Evolutionary conservation across 2,113 vertebrate genomes (phyloP), one percentile per base, ranked within the genome.

Genomic region (Agelaius phoeniceus): DNA sequence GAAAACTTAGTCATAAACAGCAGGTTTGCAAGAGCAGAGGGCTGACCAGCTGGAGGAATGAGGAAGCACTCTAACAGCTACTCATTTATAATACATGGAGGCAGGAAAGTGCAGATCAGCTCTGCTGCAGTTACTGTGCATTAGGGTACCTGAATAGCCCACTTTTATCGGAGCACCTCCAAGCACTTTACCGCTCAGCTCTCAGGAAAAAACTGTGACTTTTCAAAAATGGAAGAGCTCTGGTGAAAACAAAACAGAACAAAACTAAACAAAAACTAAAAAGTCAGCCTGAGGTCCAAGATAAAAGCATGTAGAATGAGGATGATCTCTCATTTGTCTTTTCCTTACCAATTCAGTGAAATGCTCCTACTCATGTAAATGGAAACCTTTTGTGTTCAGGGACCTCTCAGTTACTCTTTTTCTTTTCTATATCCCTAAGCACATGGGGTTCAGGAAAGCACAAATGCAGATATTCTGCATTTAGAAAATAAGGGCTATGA

Each of bases 1-100:
- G 69, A 92, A 94, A 93, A 94, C 66, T 75, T 74, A 48, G 79
- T 57, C 84, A 71, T 87, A 93, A 94, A 94, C 77, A 94, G 84
- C 76, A 94, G 80, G 69, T 94, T 96, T 93, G 76, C 84, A 81
- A 69, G 74, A 95, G 76, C 76, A 80, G 80, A 91, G 88, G 88
- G 84, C 93, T 97, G 87, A 93, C 92, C 87, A 91, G 81, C 80
- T 85, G 82, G 69, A 89, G 69, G 94, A 92, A 89, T 89, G 89
- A 94, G 89, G 86, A 94, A 94, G 46, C 1, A 3, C 86, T 93
- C 86, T 76, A 83, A 82, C 89, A 96, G 92, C 84, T 80, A 28
- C 49, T 96, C 91, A 92, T 97, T 93, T 94, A 84, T 94, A 82
- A 92, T 89, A 73, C 61, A 90, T 17, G 52, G 41, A 87, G 81